phyloP scores from a whole-genome alignment of 2,888 invertebrate genomes.

The Nymphalis urticae region DNA sequence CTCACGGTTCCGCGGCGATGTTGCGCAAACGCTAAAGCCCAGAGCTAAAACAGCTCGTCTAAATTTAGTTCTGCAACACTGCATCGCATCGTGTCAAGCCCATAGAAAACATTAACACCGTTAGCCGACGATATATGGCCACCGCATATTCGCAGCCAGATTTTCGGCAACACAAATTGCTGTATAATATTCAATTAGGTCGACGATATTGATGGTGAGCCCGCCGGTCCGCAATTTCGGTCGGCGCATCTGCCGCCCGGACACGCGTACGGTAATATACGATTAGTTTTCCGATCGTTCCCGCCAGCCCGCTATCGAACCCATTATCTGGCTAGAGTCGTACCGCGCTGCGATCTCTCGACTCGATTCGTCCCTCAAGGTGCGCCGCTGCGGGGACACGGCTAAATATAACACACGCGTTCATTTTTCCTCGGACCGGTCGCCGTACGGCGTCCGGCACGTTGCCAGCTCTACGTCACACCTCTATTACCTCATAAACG shows the following conservation, averaged over 20 bases:
- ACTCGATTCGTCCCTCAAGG: conserved; percentile 62
- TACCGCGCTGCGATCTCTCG: conserved; percentile 18
- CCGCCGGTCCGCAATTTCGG: conserved; percentile 72
- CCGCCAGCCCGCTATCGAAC: conserved; percentile 35
- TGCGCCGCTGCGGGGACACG: conserved; percentile 59
- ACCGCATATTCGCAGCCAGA: conserved; percentile 77
- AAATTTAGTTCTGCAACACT: conserved; percentile 74
- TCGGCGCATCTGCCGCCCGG: conserved; percentile 73
- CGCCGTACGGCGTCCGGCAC: conserved; percentile 76
- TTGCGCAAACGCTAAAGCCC: conserved; percentile 73
- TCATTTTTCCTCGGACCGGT: conserved; percentile 47
- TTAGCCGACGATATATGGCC: conserved; percentile 68
- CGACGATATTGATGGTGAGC: conserved; percentile 71
- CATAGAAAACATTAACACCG: conserved; percentile 74
- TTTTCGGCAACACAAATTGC: conserved; percentile 80
- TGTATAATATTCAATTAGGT: conserved; percentile 81
- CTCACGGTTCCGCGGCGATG: conserved; percentile 53
- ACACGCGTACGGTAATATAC: conserved; percentile 67
- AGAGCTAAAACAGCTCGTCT: conserved; percentile 70
- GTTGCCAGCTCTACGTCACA: conserved; percentile 75
- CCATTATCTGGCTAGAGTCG: conserved; percentile 39
- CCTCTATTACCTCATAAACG: conserved; percentile 75
- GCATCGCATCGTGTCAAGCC: conserved; percentile 64
- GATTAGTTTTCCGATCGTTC: conserved; percentile 69
- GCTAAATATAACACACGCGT: conserved; percentile 62